These are phyloP conservation scores for Hypotaenidia okinawae DNA, from an alignment of 2,797 vertebrate species.

Conservation along the genomic window DNA sequence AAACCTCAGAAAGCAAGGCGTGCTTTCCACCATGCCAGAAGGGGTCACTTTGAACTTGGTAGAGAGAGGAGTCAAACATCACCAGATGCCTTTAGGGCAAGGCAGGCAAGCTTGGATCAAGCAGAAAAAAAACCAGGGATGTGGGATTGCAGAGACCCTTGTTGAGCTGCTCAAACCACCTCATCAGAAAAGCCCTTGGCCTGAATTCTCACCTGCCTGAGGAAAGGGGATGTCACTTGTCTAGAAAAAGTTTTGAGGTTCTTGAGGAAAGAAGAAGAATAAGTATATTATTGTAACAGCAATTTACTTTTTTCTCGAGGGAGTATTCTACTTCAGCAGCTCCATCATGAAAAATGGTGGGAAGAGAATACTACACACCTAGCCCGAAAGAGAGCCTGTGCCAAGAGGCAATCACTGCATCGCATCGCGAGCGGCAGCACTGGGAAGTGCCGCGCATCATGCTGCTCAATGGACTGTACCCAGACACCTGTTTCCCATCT, in stretches of 20 bases:
- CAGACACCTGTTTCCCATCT: not conserved
- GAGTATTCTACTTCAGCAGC: not conserved
- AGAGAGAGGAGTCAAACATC: not conserved
- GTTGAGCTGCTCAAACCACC: not conserved
- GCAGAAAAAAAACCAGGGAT: not conserved
- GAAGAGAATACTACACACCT: not conserved
- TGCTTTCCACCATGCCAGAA: not conserved
- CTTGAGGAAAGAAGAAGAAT: not conserved
- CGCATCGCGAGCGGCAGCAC: rapidly evolving
- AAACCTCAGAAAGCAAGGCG: not conserved
- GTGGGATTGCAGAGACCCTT: not conserved
- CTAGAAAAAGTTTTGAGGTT: not conserved
- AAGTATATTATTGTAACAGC: not conserved
- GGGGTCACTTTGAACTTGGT: not conserved
- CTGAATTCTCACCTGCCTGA: not conserved
- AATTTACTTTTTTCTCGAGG: not conserved
- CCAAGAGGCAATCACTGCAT: not conserved
- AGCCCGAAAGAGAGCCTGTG: not conserved
- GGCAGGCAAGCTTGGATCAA: not conserved
- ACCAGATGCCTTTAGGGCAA: not conserved
- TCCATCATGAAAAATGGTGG: not conserved
- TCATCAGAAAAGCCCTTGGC: not conserved
- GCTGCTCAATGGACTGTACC: not conserved
- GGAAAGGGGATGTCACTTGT: not conserved
- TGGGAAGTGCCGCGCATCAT: not conserved